Percentiles rank a stretch among this genome's conserved stretches.
phyloP scores from a whole-genome alignment of 2,113 vertebrate species.

The Lota lota region DNA sequence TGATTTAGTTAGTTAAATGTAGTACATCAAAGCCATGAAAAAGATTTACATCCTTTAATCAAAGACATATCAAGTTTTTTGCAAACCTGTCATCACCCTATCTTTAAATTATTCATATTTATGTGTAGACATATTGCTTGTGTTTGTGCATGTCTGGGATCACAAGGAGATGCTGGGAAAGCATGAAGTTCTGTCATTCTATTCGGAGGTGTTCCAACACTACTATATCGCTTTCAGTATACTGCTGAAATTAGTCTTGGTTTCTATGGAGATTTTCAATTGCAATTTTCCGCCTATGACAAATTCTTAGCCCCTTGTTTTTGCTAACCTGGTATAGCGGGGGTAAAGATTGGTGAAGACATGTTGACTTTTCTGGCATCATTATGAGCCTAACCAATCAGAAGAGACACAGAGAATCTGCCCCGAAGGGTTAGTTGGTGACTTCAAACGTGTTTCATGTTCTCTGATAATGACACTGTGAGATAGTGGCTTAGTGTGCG shows the following conservation, averaged over 20 bases:
- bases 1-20: too few relatives aligned
- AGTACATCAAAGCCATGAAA: too few relatives aligned
- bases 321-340: not conserved
- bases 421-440: too few relatives aligned
- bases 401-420: too few relatives aligned
- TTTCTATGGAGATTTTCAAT: conserved; percentile 40
- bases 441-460: too few relatives aligned
- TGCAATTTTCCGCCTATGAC: conserved; percentile 9
- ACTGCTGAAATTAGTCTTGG: conserved; percentile 41
- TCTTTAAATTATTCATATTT: too few relatives aligned
- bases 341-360: not conserved
- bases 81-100: too few relatives aligned
- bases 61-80: too few relatives aligned
- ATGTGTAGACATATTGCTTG: not conserved
- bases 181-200: conserved; percentile 27
- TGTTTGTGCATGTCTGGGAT: not conserved
- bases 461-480: too few relatives aligned
- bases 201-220: conserved; percentile 31
- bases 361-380: not conserved
- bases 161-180: not conserved
- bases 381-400: too few relatives aligned
- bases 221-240: conserved; percentile 11
- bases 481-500: too few relatives aligned
- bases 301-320: not conserved
- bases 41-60: too few relatives aligned